Evolutionary conservation across 2,113 vertebrate genomes (phyloP), one percentile per base, ranked within the genome.

Genomic region (Cryptotis parvus): DNA sequence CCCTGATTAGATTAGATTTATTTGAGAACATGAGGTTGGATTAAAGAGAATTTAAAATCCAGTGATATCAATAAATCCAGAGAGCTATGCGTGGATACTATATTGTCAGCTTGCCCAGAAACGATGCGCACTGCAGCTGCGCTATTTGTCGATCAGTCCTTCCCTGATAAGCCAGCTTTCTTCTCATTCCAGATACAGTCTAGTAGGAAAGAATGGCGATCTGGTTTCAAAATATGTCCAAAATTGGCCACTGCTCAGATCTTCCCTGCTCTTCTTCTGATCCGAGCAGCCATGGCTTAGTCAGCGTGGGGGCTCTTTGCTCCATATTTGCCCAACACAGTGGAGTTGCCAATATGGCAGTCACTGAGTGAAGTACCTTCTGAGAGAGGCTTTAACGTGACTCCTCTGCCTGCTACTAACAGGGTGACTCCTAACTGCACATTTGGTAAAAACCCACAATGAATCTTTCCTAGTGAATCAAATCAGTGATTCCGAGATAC

Each of bases 31-130:
- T 5, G 7, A 69, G n/a, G 18, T n/a, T 20, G 9, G 39, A 65
- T 29, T 33, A 66, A 58, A 84, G 55, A 79, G 22, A 89, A 45
- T 76, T 91, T 61, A 77, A 80, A 87, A 81, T 73, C 87, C 33
- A 55, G 5, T 24, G 63, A 94, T 78, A 39, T 6, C 63, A 66
- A 63, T 89, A 68, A 79, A 79, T 78, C 49, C 61, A 52, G 37
- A 52, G 63, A 84, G 26, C 14, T 85, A 2, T n/a, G 43, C 35
- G 45, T 49, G n/a, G 80, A 14, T 43, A 45, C 35, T 8, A 2
- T 33, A 9, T 1, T 78, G 33, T 89, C 68, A 52, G 3, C 87
- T 86, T 88, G 41, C 27, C 84, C 61, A 90, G 5, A 70, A 27
- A n/a, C 81, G 70, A 65, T 68, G 74, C n/a, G n/a, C n/a, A 81